Conservation (phyloP, 2,113 vertebrate species). For the Rhinolophus ferrumequinum region DNA sequence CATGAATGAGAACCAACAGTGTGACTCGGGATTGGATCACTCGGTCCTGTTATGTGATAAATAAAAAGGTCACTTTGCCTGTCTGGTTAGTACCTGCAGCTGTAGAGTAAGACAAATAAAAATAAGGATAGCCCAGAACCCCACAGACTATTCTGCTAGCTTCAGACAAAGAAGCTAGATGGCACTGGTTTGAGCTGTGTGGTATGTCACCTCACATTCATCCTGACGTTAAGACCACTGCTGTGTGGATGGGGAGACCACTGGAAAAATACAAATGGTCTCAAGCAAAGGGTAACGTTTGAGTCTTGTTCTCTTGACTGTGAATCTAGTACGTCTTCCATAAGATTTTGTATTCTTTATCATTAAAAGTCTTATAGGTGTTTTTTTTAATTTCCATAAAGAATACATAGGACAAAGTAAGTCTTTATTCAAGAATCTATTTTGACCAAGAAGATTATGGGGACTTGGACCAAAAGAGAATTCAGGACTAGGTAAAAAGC, state of each 20-base stretch:
- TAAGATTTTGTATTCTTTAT: neutral
- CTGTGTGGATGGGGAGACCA: neutral
- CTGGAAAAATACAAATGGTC: neutral
- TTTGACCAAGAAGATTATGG: neutral
- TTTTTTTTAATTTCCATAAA: neutral
- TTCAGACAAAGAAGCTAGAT: neutral
- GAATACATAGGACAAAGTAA: slow-evolving; percentile 20
- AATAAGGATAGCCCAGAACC: neutral
- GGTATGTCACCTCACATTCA: neutral
- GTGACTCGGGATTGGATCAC: neutral
- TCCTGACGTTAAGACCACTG: neutral
- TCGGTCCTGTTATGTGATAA: neutral
- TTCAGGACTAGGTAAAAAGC: neutral
- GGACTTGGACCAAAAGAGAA: neutral
- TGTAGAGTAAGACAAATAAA: slow-evolving; percentile 23
- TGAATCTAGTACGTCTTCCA: neutral
- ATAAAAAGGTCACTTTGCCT: slow-evolving; percentile 4
- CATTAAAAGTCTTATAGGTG: neutral
- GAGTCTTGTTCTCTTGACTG: neutral
- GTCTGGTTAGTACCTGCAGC: neutral
- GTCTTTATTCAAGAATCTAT: slow-evolving; percentile 2
- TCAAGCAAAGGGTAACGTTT: slow-evolving; percentile 25
- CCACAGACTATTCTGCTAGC: neutral
- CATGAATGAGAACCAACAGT: neutral
- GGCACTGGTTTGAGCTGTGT: neutral